A percentile compares a stretch with the other conserved stretches of the same genome.
Evolutionary conservation across 1,140 invertebrate genomes (phyloP).

Genomic region (Cryptotermes secundus): DNA sequence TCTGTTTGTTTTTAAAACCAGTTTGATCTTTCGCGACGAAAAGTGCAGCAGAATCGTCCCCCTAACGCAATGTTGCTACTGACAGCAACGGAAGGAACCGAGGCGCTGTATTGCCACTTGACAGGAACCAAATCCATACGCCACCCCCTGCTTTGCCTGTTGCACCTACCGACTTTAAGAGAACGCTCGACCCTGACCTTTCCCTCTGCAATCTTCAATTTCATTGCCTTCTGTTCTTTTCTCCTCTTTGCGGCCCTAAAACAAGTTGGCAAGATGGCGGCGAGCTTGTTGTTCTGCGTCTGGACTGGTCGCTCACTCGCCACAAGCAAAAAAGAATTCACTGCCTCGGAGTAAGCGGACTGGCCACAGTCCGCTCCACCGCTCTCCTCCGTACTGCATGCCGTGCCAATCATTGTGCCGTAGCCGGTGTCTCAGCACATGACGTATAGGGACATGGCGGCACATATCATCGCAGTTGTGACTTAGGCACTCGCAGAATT

Average conservation of each 20-base stretch:
- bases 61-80: no score
- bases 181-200: no score
- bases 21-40: no score
- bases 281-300: neutral
- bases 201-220: neutral
- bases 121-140: no score
- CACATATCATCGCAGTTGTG: no score
- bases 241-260: neutral
- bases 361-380: neutral
- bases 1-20: no score
- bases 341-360: neutral
- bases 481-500: no score
- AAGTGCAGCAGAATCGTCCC: no score
- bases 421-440: neutral
- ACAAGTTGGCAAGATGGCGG: conserved; percentile 14
- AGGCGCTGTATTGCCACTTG: no score
- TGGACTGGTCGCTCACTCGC: neutral
- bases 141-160: no score
- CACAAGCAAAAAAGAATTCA: neutral
- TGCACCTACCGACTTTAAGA: no score
- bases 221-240: neutral
- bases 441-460: neutral
- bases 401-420: neutral
- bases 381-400: neutral
- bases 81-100: no score